Base-by-base conservation (phyloP, 2,888 invertebrate genomes). In the Meliscaeva auricollis region DNA sequence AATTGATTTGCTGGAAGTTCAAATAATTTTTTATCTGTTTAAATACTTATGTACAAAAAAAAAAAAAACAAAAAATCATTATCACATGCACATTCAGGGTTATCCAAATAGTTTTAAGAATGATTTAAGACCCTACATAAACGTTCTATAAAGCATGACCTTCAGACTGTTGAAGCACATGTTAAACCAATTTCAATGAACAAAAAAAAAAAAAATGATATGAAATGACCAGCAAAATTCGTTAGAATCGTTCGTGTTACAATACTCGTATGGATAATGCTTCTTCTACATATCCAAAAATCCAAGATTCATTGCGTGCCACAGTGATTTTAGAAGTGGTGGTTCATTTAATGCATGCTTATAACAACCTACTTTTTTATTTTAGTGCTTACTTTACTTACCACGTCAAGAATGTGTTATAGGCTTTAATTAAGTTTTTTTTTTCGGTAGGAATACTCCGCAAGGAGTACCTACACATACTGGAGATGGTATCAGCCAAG, bases 341-440 rank as follows among this genome's bases (percentile, higher is more conserved):
- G 5, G 3, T 13, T 56, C 15, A 20, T 35, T 35, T 17, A 20
- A 35, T 52, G 52, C 26, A 56, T 17, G 35, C 32, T 26, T 17
- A 5, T 56, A 26, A 17, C 13, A 56, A 35, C 35, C 35, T 3
- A 56, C 15, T 17, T 56, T 35, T 13, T 15, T 11, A 1, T 17
- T 56, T 56, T 15, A 56, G 32, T 32, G 35, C 56, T 35, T 15
- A 54, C 8, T 7, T 1, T 32, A 15, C 15, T 17, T 0, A 56
- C 2, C 17, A 17, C 9, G 0, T 5, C 11, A 6, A 56, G 35
- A 5, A 56, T 30, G 15, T 35, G 13, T 35, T 17, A n/a, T n/a
- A 17, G 2, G 6, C 32, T 20, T 56, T 56, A 35, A 56, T 35
- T 56, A 56, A 56, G 56, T 56, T 56, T 56, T 32, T 56, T 22